Percentiles rank a stretch among this genome's conserved stretches.
These are phyloP conservation scores for Poecile montanus DNA, from an alignment of 2,797 vertebrate species.

Conservation along the genomic window DNA sequence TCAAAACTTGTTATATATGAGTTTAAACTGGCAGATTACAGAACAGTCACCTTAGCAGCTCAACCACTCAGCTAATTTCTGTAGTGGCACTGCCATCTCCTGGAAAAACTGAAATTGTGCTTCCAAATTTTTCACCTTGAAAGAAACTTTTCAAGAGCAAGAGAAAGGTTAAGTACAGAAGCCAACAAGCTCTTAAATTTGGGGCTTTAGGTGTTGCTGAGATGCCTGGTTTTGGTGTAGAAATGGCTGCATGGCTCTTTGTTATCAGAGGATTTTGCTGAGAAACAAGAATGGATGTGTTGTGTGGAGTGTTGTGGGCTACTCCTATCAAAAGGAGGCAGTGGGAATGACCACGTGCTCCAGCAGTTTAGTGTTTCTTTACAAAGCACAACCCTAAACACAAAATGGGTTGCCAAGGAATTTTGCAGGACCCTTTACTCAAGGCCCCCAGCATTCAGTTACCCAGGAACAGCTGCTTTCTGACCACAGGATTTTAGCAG, in stretches of 20 bases:
- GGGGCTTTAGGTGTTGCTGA: not conserved
- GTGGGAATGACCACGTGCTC: not conserved
- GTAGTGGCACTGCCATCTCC: conserved; percentile 72
- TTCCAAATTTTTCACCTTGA: not conserved
- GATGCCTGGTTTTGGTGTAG: not conserved
- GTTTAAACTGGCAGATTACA: conserved; percentile 33
- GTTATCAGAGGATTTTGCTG: not conserved
- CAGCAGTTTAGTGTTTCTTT: not conserved
- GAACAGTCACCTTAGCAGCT: conserved; percentile 22
- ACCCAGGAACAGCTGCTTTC: not conserved
- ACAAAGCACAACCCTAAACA: not conserved
- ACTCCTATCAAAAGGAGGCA: not conserved
- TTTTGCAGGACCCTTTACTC: not conserved
- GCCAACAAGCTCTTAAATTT: not conserved
- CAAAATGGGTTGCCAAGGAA: not conserved
- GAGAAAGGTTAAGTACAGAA: not conserved
- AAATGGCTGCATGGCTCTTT: not conserved
- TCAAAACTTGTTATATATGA: conserved; percentile 47
- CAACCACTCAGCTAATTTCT: conserved; percentile 5
- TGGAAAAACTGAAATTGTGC: conserved; percentile 48
- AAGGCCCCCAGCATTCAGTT: not conserved
- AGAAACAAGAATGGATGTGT: not conserved
- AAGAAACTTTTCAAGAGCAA: conserved; percentile 22
- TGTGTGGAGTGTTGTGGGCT: not conserved
- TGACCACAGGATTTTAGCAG: not conserved